A percentile compares a stretch with the other conserved stretches of the same genome.
These are phyloP conservation scores for Napeogenes inachia DNA, from an alignment of 2,888 invertebrate genomes.

Conservation along the genomic window DNA sequence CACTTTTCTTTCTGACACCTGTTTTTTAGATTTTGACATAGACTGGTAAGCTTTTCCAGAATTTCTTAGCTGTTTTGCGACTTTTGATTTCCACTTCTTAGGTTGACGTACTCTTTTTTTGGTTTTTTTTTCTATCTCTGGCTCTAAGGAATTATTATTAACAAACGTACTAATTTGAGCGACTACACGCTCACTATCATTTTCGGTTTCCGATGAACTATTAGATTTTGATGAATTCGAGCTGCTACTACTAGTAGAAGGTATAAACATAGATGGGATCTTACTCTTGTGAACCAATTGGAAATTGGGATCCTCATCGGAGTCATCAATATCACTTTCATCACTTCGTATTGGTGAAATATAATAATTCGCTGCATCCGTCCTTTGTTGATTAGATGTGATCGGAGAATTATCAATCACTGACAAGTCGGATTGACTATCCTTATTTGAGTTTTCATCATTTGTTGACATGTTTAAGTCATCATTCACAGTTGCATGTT, in stretches of 20 bases:
- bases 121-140: slow-evolving; percentile 7
- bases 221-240: too few species aligned
- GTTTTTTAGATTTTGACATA: slow-evolving; percentile 17
- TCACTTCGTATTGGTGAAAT: too few species aligned
- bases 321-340: too few species aligned
- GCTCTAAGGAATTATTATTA: not conserved
- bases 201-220: too few species aligned
- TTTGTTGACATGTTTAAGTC: not conserved
- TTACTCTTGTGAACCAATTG: too few species aligned
- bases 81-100: slow-evolving; percentile 14
- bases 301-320: too few species aligned
- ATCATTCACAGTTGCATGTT: not conserved
- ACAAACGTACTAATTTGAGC: not conserved
- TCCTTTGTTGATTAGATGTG: too few species aligned
- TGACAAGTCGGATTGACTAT: not conserved
- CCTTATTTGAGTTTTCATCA: not conserved
- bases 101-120: slow-evolving; percentile 16
- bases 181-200: not conserved
- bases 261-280: too few species aligned
- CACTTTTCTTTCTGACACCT: slow-evolving; percentile 10
- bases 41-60: slow-evolving; percentile 23
- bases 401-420: too few species aligned
- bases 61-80: slow-evolving; percentile 17
- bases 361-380: too few species aligned
- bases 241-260: too few species aligned